Evolutionary conservation across 1,140 invertebrate species (phyloP).

Genomic region (Dreissena rostriformis): DNA sequence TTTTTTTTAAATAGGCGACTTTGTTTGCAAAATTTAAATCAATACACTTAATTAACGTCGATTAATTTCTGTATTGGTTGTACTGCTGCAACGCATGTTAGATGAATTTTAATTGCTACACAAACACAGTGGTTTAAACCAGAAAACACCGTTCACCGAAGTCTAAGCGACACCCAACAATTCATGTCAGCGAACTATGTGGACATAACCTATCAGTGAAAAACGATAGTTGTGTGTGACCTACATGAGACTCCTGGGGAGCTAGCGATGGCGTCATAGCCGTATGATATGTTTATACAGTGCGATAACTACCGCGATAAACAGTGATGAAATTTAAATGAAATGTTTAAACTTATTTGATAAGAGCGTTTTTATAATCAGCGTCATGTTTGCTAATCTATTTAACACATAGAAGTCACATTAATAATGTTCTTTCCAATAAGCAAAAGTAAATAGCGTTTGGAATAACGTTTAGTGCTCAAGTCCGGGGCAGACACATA

Average conservation of each 20-base stretch:
- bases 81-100: too few species aligned
- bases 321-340: conserved; percentile 3
- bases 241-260: conserved; percentile 6
- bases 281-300: conserved; percentile 12
- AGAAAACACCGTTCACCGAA: background rate
- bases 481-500: too few species aligned
- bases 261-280: conserved; percentile 18
- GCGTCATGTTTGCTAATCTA: background rate
- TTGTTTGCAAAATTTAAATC: too few species aligned
- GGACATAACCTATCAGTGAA: background rate
- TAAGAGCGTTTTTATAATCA: background rate
- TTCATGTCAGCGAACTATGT: background rate
- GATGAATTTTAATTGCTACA: background rate
- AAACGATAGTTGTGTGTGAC: background rate
- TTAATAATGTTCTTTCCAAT: background rate
- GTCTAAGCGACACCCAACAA: background rate
- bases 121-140: background rate
- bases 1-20: too few species aligned
- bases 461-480: background rate
- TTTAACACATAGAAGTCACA: conserved; percentile 4
- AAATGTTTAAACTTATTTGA: conserved; percentile 7
- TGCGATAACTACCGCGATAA: conserved; percentile 29
- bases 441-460: conserved; percentile 3
- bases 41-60: too few species aligned
- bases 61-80: too few species aligned